Base-by-base conservation (phyloP, 2,113 vertebrate species). In the Narcine bancroftii region DNA sequence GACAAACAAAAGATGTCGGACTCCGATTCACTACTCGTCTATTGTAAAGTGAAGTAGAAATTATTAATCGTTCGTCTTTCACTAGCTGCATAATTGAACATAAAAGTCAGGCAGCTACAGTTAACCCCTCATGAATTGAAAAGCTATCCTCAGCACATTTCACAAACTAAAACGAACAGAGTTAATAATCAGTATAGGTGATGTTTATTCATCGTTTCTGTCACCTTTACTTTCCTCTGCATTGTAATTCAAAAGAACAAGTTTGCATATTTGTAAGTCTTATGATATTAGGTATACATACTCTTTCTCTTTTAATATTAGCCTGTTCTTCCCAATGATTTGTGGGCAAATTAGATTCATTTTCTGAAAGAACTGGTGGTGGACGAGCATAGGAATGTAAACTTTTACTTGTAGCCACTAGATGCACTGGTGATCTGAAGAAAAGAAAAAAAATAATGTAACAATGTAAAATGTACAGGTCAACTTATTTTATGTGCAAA, bases 381-480 rank as follows among this genome's bases (percentile, higher is more conserved):
- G 99, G 98, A 91, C 98, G 98, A 92, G 99, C 99, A 81, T 99
- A 99, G 97, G 99, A 99, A 99, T 99, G 98, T 98, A 99, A 99
- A 98, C 98, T 99, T 96, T 98, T 99, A 95, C 98, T 99, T 95
- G 95, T 98, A 94, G 98, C 98, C 95, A 99, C 97, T 94, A 99
- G 98, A 95, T 98, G 98, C 94, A 99, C 97, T 93, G 99, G 99
- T 96, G 99, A 98, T 96, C 98, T 99, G 94, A 92, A 94, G 94
- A 0, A n/a, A 94, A 94, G 93, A 94, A 53, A 92, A 81, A 76
- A 1, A 7, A n/a, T 60, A 69, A 26, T 47, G 26, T 47, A 65
- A 89, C 60, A 39, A 65, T 89, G 21, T 24, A 39, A 21, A 33
- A 91, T 29, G 21, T 65, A 39, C 60, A 89, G 36, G 13, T 15